Percentiles rank a stretch among this genome's conserved stretches.
phyloP scores from a whole-genome alignment of 2,888 invertebrate genomes.

The Catonia carolina region DNA sequence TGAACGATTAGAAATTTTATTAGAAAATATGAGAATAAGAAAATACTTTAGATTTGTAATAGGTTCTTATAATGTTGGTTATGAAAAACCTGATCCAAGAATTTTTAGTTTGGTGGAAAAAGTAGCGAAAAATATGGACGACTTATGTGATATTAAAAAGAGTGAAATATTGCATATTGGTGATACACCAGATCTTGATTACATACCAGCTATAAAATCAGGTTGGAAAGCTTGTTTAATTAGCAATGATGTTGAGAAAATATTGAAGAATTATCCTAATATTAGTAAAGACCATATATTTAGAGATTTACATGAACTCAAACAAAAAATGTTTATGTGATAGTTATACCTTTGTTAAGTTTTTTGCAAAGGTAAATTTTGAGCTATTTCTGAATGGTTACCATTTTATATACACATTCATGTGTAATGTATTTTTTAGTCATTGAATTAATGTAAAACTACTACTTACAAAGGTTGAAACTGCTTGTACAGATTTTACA shows the following conservation, averaged over 20 bases:
- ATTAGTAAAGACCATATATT: not conserved
- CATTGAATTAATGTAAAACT: no score
- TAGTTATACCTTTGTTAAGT: no score
- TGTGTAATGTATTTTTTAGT: no score
- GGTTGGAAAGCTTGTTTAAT: slow-evolving; percentile 4
- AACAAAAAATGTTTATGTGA: no score
- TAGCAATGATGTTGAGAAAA: not conserved
- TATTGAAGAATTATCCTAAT: not conserved
- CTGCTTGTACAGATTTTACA: no score
- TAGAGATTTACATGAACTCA: not conserved
- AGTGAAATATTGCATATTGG: slow-evolving; percentile 7
- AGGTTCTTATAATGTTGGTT: slow-evolving; percentile 66
- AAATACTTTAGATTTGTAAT: slow-evolving; percentile 73
- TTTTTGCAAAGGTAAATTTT: no score
- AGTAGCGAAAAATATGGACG: not conserved
- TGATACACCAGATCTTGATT: slow-evolving; percentile 8
- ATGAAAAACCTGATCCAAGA: slow-evolving; percentile 64
- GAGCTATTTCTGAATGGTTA: no score
- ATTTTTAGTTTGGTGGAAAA: slow-evolving; percentile 57
- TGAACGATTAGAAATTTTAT: slow-evolving; percentile 62
- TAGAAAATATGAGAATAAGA: slow-evolving; percentile 57
- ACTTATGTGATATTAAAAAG: not conserved
- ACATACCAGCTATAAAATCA: not conserved
- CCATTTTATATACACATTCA: no score
- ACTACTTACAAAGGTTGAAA: no score